phyloP scores from a whole-genome alignment of 2,113 vertebrate genomes.

The Lophotis ruficrista region DNA sequence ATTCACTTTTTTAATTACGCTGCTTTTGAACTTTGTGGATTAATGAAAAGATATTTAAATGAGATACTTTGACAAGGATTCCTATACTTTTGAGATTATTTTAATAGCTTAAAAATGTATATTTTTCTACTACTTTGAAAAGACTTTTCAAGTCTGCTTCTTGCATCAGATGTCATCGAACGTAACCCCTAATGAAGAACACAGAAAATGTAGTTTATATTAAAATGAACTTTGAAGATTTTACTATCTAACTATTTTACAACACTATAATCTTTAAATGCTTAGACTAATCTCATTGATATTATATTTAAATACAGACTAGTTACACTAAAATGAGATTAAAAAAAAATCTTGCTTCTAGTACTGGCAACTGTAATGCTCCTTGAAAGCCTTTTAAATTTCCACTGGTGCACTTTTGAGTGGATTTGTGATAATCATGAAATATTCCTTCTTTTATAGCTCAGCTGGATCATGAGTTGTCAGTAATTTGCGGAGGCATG shows the following conservation, averaged over 20 bases:
- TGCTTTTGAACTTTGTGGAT: background rate
- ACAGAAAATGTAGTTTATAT: background rate
- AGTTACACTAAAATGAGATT: background rate
- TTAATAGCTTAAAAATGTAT: background rate
- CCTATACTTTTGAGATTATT: background rate
- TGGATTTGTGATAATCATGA: background rate
- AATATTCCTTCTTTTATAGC: background rate
- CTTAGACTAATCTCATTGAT: background rate
- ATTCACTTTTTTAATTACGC: background rate
- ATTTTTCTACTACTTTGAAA: background rate
- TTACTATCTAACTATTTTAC: background rate
- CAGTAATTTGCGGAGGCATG: background rate
- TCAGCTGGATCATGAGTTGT: background rate
- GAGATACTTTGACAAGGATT: background rate
- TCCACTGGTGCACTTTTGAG: background rate
- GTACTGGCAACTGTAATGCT: background rate
- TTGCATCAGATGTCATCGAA: background rate
- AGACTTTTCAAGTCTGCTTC: background rate
- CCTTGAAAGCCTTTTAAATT: background rate
- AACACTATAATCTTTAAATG: background rate
- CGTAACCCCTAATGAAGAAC: background rate
- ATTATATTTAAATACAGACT: background rate
- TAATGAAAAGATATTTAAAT: background rate
- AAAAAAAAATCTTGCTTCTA: rapidly evolving
- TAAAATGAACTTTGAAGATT: background rate